phyloP scores from a whole-genome alignment of 2,888 invertebrate species.

The Erebia aethiops region DNA sequence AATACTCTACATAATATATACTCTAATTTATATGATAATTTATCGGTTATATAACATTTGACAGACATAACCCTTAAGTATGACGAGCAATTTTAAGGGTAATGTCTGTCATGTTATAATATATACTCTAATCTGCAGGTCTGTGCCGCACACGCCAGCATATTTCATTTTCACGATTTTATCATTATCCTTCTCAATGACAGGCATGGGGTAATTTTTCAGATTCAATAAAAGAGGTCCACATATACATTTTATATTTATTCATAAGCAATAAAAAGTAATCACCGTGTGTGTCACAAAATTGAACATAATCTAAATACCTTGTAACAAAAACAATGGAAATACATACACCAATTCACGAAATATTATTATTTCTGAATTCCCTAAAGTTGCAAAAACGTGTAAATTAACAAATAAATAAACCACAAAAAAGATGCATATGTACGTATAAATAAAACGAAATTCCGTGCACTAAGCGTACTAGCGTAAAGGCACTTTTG shows the following conservation, averaged over 20 bases:
- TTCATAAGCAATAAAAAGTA: constrained; percentile 83
- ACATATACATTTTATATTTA: constrained; percentile 70
- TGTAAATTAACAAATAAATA: constrained; percentile 41
- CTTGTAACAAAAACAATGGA: constrained; percentile 57
- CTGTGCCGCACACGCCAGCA: too few species aligned
- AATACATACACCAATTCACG: constrained; percentile 55
- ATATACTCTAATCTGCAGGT: too few species aligned
- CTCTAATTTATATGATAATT: too few species aligned
- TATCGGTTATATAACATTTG: too few species aligned
- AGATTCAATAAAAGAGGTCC: constrained; percentile 44
- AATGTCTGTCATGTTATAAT: too few species aligned
- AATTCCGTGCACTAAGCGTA: constrained; percentile 52
- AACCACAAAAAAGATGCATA: constrained; percentile 48
- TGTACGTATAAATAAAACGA: constrained; percentile 17
- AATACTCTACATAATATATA: too few species aligned
- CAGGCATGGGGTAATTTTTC: not conserved
- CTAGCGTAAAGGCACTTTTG: constrained; percentile 75
- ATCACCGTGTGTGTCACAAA: constrained; percentile 73
- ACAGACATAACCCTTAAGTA: too few species aligned
- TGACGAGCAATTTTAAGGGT: too few species aligned
- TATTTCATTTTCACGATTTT: too few species aligned
- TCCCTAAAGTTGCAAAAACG: constrained; percentile 56
- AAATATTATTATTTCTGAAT: constrained; percentile 63
- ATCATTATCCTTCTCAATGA: not conserved
- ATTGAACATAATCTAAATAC: constrained; percentile 65